Evolutionary conservation across 2,113 vertebrate genomes (phyloP), one percentile per base, ranked within the genome.

Genomic region (Paratilapia polleni): DNA sequence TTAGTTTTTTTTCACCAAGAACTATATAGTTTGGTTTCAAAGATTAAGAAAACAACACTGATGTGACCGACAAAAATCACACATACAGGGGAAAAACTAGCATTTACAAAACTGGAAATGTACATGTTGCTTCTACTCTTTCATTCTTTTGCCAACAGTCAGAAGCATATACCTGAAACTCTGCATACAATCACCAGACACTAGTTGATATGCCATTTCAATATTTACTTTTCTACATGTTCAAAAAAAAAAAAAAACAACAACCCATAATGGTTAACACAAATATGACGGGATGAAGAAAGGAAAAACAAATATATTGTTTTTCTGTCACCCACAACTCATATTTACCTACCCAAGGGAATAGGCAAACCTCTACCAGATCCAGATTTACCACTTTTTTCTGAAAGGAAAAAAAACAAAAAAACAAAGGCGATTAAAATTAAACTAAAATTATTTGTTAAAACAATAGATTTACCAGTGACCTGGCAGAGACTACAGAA

Each of bases 261-360:
- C n/a, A n/a, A 31, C 4, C 6, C 10, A 6, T 49, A 49, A 49
- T 3, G 6, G 47, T 15, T 49, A 14, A 17, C 14, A 17, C 2
- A 49, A 49, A 49, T 17, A 47, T 47, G 12, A 15, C 1, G 43
- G 14, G 14, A 15, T 49, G 14, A 49, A 49, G 47, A 49, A 49
- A 49, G 12, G 3, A 43, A 43, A 41, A 31, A 31, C 54, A 56
- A 56, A 56, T 9, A 7, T 7, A 56, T 56, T 56, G 6, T 36
- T 56, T 56, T n/a, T 3, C 54, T 8, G 6, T 17, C 22, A 38
- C 8, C 41, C 3, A 2, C 1, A n/a, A 57, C 59, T 41, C 61
- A 20, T 13, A 38, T 81, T n/a, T 20, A 81, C 91, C 15, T 74
- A 95, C 95, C n/a, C n/a, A n/a, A n/a, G n/a, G n/a, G n/a, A n/a